Base-by-base conservation (phyloP, 2,797 vertebrate species). In the Anolis apletophallus region DNA sequence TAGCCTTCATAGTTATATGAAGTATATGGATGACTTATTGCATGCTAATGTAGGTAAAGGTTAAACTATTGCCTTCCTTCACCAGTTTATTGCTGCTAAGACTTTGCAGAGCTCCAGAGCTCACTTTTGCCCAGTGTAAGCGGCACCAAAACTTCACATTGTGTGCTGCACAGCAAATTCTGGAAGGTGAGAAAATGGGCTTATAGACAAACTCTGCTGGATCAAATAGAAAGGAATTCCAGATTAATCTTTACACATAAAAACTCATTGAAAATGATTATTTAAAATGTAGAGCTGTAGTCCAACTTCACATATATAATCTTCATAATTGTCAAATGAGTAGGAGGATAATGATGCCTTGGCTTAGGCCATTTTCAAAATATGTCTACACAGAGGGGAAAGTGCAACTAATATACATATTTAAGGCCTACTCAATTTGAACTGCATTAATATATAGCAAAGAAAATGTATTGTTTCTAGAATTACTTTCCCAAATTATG, bases 361-460 rank as follows among this genome's bases (percentile, higher is more conserved):
- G 32, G 11, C n/a, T 88, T 36, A 78, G 86, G 36, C 59, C 79
- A 23, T 57, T 89, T 59, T 46, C 11, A 19, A 0, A 69, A 0
- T 81, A 64, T 10, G 85, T 2, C 8, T 78, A 32, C 34, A 73
- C 75, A 50, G 23, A 9, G 54, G 5, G 17, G 36, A 4, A 86
- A 73, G 68, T 0, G 0, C 0, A 78, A 3, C 12, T 0, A 10
- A 77, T 12, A 29, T 23, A 36, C 54, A 23, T 0, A 19, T 55
- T 76, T 79, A 76, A 61, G 68, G 36, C 6, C 29, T 29, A 74
- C 17, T 29, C 1, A 52, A 78, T 71, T 78, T 81, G 89, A 88
- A 93, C 88, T 82, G 64, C 83, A 91, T 88, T 50, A 84, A 88
- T 79, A 75, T 85, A 46, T 46, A 54, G 64, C 77, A 14, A 81